These are phyloP conservation scores for Rhizoglyphus robini DNA, from an alignment of 1,140 invertebrate genomes.

Conservation along the genomic window DNA sequence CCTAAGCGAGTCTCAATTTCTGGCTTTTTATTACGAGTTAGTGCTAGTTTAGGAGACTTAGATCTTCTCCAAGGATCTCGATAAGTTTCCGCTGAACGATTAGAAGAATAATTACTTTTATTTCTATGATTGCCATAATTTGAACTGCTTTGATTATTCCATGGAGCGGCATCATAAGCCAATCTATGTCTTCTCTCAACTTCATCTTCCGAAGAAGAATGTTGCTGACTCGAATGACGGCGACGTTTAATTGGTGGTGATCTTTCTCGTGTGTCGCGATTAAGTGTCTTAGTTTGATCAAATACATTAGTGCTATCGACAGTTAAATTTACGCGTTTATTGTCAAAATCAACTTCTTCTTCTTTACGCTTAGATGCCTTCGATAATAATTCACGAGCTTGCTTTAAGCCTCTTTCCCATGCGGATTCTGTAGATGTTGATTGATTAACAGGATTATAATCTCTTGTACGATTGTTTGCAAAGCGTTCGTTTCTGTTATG, in stretches of 20 bases:
- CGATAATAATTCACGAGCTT: constrained; percentile 83
- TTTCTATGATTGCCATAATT: background rate
- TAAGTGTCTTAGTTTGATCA: background rate
- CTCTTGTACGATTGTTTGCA: background rate
- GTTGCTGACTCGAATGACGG: background rate
- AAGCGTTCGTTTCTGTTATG: background rate
- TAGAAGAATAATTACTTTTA: background rate
- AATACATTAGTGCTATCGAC: constrained; percentile 35
- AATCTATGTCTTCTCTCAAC: constrained; percentile 19
- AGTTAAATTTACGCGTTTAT: constrained; percentile 82
- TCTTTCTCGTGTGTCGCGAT: background rate
- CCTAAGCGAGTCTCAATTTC: background rate
- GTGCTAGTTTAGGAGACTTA: constrained; percentile 6
- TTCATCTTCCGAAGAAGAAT: constrained; percentile 17
- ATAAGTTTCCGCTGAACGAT: constrained; percentile 13
- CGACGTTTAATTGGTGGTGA: background rate
- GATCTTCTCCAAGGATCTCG: constrained; percentile 26
- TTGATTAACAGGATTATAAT: background rate
- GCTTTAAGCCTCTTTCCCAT: constrained; percentile 72
- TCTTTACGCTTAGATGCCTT: constrained; percentile 84
- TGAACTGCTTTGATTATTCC: constrained; percentile 15
- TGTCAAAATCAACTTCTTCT: constrained; percentile 88
- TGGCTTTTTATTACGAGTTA: background rate
- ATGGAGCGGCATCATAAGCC: constrained; percentile 23
- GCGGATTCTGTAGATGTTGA: constrained; percentile 52